Conservation (phyloP, 1,140 invertebrate species). For the Sitodiplosis mosellana region DNA sequence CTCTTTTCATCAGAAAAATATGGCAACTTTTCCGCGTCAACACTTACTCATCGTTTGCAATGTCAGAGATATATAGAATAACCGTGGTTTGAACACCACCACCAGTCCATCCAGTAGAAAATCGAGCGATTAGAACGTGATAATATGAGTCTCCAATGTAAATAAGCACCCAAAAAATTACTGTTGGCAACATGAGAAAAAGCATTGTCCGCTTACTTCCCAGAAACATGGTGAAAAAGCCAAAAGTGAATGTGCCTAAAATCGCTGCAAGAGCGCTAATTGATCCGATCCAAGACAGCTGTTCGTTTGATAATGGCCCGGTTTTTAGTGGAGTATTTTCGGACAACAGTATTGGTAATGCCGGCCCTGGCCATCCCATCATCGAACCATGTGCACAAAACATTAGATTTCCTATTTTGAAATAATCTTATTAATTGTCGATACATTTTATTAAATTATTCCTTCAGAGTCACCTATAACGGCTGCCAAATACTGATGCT, state of each 20-base stretch:
- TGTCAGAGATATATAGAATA: neutral
- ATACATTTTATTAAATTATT: too few relatives aligned
- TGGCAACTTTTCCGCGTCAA: too few relatives aligned
- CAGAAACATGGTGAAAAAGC: neutral
- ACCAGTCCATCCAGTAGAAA: neutral
- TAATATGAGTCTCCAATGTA: neutral
- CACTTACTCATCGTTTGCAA: neutral
- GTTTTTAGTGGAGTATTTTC: too few relatives aligned
- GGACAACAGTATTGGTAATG: too few relatives aligned
- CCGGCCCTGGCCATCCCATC: too few relatives aligned
- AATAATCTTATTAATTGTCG: too few relatives aligned
- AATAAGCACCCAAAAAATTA: neutral
- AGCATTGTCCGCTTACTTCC: neutral
- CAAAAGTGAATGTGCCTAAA: neutral
- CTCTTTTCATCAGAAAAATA: too few relatives aligned
- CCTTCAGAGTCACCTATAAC: too few relatives aligned
- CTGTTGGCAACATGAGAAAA: neutral
- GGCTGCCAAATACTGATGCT: too few relatives aligned
- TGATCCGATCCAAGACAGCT: neutral
- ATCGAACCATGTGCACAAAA: too few relatives aligned
- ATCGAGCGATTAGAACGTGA: neutral
- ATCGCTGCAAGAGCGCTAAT: neutral
- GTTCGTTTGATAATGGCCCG: neutral
- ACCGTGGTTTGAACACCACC: neutral
- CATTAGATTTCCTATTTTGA: too few relatives aligned